Conservation (phyloP, 2,888 invertebrate species). For the Helleia helle region DNA sequence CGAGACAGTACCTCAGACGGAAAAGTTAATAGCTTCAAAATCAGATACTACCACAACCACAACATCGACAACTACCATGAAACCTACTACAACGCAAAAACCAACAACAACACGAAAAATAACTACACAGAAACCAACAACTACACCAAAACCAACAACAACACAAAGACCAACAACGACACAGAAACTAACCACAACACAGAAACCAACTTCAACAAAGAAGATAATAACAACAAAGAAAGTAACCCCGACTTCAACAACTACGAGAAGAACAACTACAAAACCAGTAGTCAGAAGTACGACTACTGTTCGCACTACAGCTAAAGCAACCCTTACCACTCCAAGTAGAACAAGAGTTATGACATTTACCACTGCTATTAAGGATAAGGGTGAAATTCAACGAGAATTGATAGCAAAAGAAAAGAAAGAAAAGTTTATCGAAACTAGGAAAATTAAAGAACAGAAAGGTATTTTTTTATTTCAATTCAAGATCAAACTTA, state of each 20-base stretch:
- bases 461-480: neutral
- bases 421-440: conserved; percentile 21
- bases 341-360: conserved; percentile 6
- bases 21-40: conserved; percentile 32
- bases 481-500: too few relatives aligned
- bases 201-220: conserved; percentile 7
- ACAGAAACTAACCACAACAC: conserved; percentile 7
- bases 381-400: neutral
- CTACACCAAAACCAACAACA: conserved; percentile 14
- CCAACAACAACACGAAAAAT: conserved; percentile 18
- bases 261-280: conserved; percentile 10
- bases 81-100: conserved; percentile 17
- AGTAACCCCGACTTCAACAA: conserved; percentile 7
- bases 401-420: conserved; percentile 20
- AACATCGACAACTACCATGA: conserved; percentile 19
- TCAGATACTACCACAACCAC: conserved; percentile 13
- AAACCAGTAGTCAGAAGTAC: conserved; percentile 5
- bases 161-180: conserved; percentile 6
- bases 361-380: neutral
- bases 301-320: conserved; percentile 13
- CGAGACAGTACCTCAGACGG: conserved; percentile 30
- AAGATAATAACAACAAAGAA: conserved; percentile 10
- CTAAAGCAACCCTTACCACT: conserved; percentile 18
- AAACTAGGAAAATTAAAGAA: conserved; percentile 10
- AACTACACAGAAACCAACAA: conserved; percentile 21